Percentiles rank a stretch among this genome's conserved stretches.
Evolutionary conservation across 2,888 invertebrate species (phyloP).

Genomic region (Eupithecia subumbrata): DNA sequence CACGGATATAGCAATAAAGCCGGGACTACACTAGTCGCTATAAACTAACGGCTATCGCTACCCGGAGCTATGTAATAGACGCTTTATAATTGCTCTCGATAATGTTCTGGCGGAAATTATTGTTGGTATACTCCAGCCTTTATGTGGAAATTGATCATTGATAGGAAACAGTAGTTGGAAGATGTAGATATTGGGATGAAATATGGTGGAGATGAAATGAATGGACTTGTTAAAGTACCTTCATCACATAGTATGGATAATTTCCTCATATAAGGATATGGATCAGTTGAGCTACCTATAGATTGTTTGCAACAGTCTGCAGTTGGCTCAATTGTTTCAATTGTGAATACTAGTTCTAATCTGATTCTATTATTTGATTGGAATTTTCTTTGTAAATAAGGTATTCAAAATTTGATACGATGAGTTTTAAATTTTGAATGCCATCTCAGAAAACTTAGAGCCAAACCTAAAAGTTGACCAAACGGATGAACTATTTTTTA

Average conservation of each 20-base stretch:
- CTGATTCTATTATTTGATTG: too few species aligned
- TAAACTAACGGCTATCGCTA: conserved; percentile 69
- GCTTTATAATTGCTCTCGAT: conserved; percentile 68
- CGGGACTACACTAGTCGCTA: conserved; percentile 64
- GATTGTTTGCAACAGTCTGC: too few species aligned
- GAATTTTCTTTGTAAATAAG: too few species aligned
- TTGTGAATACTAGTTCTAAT: too few species aligned
- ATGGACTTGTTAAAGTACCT: not conserved
- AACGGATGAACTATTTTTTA: not conserved
- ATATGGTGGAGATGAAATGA: not conserved
- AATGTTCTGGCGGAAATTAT: conserved; percentile 48
- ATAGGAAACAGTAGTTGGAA: conserved; percentile 27
- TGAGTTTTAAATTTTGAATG: too few species aligned
- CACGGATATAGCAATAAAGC: conserved; percentile 64
- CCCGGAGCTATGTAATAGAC: conserved; percentile 64
- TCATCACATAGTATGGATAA: not conserved
- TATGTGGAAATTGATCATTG: conserved; percentile 37
- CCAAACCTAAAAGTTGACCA: not conserved
- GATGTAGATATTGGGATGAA: conserved; percentile 18
- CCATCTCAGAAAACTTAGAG: not conserved
- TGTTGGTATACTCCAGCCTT: conserved; percentile 37
- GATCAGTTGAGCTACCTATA: too few species aligned
- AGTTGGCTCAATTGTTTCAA: too few species aligned
- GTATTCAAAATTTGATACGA: not conserved
- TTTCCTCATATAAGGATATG: too few species aligned